Conservation (phyloP, 2,113 vertebrate species). For the Cinclus cinclus region DNA sequence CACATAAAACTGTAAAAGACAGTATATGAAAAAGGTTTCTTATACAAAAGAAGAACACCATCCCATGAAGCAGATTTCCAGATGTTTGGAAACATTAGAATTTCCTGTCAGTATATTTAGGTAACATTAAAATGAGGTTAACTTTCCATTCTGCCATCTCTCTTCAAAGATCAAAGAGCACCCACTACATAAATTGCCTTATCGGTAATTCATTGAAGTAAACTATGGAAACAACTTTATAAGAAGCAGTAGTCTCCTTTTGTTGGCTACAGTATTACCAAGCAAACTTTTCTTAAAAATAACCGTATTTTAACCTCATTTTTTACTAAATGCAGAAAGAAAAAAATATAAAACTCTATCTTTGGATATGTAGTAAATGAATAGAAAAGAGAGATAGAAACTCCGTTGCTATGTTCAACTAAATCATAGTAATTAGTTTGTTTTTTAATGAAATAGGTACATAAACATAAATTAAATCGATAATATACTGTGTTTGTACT, state of each 20-base stretch:
- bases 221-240: conserved; percentile 65
- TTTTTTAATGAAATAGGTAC: neutral
- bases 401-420: neutral
- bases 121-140: conserved; percentile 71
- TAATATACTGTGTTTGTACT: neutral
- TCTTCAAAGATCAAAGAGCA: conserved; percentile 67
- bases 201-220: conserved; percentile 66
- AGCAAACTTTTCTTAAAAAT: conserved; percentile 25
- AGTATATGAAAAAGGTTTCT: conserved; percentile 66
- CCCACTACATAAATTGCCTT: conserved; percentile 68
- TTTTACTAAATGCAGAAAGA: neutral
- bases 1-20: conserved; percentile 64
- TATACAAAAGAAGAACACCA: conserved; percentile 59
- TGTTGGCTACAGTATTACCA: conserved; percentile 32
- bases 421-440: neutral
- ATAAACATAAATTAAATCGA: neutral
- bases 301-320: neutral
- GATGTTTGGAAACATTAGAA: conserved; percentile 75
- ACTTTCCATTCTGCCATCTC: conserved; percentile 74
- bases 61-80: conserved; percentile 71
- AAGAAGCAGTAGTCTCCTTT: conserved; percentile 60
- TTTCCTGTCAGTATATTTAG: conserved; percentile 75
- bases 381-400: neutral
- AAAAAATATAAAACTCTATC: neutral
- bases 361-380: neutral